Base-by-base conservation (phyloP, 2,888 invertebrate species). In the Pemphredon lugubris region DNA sequence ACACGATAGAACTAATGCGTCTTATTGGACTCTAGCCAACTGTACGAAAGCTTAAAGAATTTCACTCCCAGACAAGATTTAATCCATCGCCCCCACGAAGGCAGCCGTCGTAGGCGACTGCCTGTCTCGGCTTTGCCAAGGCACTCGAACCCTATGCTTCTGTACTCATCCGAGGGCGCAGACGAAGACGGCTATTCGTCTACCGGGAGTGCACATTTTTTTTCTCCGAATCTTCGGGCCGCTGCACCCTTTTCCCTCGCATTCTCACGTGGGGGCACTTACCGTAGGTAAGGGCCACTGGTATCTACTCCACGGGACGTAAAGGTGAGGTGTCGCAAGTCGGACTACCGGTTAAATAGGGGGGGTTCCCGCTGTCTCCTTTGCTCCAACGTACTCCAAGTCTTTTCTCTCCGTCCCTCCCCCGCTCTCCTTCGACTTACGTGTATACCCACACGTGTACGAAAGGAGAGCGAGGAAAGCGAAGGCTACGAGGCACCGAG, bases 401-500 rank as follows among this genome's bases (percentile, higher is more conserved):
- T 64, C 47, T 44, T 45, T 71, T 40, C 55, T 30, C 40, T 59
- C 23, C 13, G 44, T 7, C 5, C 26, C 26, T 5, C 26, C 26
- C 3, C 4, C 39, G 64, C 47, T 44, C 50, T 71, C 48, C 55
- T 32, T 34, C 40, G 40, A 40, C 32, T 42, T 44, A 21, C 34
- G 32, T 26, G 13, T n/a, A 14, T 30, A 42, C 53, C 47, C 54
- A 26, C 30, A 34, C 53, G 2, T 32, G 42, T 53, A 44, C 47
- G 66, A 67, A 71, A 73, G 59, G 70, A 65, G 71, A 79, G 64
- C 59, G 63, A 77, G 66, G 70, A 75, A 75, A 77, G 68, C 77
- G 55, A 70, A 64, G 73, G 70, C 67, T 64, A 53, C 59, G 68
- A 50, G 69, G 67, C 45, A 39, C 45, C 67, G 48, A 55, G 44